Evolutionary conservation across 2,113 vertebrate genomes (phyloP).

Genomic region (Oncorhynchus gorbuscha): DNA sequence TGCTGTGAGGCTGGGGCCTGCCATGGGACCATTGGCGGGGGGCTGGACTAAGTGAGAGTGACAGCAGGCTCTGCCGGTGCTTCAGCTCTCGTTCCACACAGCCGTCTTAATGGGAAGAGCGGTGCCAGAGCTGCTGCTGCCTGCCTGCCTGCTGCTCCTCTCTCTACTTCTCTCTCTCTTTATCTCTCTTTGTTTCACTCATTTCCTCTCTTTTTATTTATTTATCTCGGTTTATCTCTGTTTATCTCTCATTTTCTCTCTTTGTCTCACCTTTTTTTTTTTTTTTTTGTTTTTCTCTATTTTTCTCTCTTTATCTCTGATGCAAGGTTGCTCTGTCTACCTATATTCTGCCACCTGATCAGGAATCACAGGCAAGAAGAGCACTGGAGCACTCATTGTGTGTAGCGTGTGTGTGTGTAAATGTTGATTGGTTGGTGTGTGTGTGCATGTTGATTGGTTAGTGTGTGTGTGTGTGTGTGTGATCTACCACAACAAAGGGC

Average conservation of each 20-base stretch:
- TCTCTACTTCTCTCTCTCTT: not conserved
- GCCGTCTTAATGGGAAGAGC: conserved; percentile 46
- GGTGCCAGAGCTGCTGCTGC: conserved; percentile 41
- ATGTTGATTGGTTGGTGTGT: not conserved
- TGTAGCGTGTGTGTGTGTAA: too few species aligned
- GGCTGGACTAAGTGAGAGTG: conserved; percentile 56
- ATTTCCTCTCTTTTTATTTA: too few species aligned
- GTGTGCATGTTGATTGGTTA: not conserved
- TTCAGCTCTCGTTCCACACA: conserved; percentile 53
- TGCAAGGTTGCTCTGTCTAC: conserved; percentile 3
- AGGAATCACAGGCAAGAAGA: conserved; percentile 5
- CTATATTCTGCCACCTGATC: conserved; percentile 13
- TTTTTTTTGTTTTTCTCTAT: too few species aligned
- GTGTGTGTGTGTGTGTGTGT: not conserved
- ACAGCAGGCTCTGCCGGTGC: conserved; percentile 49
- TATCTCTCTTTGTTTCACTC: not conserved
- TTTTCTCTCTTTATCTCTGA: not conserved
- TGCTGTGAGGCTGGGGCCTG: conserved; percentile 46
- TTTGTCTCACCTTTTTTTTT: too few species aligned
- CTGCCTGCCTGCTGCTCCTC: not conserved
- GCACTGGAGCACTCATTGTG: conserved; percentile 2
- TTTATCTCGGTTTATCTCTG: not conserved
- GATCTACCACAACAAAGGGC: not conserved
- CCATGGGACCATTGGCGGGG: conserved; percentile 44
- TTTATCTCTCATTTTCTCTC: not conserved